These are phyloP conservation scores for Melanargia galathea DNA, from an alignment of 2,888 invertebrate genomes.

Conservation along the genomic window DNA sequence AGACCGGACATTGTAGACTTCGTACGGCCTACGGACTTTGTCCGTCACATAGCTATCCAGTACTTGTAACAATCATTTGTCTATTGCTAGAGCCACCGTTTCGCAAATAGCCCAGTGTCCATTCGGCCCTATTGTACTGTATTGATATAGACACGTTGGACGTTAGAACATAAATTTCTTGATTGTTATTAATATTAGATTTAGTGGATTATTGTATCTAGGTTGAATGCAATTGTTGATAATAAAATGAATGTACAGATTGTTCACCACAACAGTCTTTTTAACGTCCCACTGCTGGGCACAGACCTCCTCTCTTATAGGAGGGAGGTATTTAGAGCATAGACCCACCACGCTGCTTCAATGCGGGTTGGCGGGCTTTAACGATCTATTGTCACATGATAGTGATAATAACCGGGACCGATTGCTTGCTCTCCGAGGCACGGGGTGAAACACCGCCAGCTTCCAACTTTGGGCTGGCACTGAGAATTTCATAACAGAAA, in stretches of 20 bases:
- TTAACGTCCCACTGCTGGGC: too few species aligned
- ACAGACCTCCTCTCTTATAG: too few species aligned
- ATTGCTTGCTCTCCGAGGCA: too few species aligned
- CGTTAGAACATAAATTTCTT: slow-evolving; percentile 37
- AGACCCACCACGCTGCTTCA: too few species aligned
- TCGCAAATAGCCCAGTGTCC: slow-evolving; percentile 39
- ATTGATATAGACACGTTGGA: slow-evolving; percentile 27
- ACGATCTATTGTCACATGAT: too few species aligned
- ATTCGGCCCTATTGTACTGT: slow-evolving; percentile 40
- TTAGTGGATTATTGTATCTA: slow-evolving; percentile 23
- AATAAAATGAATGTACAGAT: neutral
- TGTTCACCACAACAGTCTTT: too few species aligned
- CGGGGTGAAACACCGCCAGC: too few species aligned
- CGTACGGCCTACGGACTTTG: neutral
- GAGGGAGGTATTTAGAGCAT: too few species aligned
- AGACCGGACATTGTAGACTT: slow-evolving; percentile 25
- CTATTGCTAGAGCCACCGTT: slow-evolving; percentile 41
- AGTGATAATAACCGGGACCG: too few species aligned
- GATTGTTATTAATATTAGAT: slow-evolving; percentile 31
- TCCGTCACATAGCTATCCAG: slow-evolving; percentile 37
- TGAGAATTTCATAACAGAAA: too few species aligned
- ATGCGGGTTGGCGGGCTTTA: too few species aligned
- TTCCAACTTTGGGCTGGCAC: too few species aligned
- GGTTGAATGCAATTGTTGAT: neutral
- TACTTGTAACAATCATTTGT: slow-evolving; percentile 45